Percentiles rank a stretch among this genome's conserved stretches.
phyloP scores from a whole-genome alignment of 2,888 invertebrate genomes.

The Carabus problematicus region DNA sequence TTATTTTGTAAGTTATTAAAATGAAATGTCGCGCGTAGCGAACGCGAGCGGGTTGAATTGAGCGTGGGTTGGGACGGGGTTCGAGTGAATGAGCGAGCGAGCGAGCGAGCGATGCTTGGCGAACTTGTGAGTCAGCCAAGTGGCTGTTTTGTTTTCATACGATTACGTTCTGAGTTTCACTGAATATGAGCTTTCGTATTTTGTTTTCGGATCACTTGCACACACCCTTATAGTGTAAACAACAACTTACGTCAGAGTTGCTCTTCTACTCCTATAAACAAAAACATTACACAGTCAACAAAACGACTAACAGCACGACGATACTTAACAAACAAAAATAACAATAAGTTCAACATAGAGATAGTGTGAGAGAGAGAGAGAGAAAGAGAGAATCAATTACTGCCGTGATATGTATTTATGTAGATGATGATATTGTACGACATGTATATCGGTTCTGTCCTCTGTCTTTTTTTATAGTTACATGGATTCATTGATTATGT shows the following conservation, averaged over 20 bases:
- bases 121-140: neutral
- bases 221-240: slow-evolving; percentile 26
- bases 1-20: neutral
- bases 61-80: too few relatives aligned
- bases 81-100: too few relatives aligned
- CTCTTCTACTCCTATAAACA: slow-evolving; percentile 47
- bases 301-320: too few relatives aligned
- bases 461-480: too few relatives aligned
- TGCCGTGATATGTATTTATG: slow-evolving; percentile 40
- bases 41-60: too few relatives aligned
- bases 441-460: too few relatives aligned
- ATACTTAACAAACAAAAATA: too few relatives aligned
- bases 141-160: slow-evolving; percentile 1
- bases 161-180: neutral
- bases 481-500: too few relatives aligned
- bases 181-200: slow-evolving; percentile 41
- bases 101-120: too few relatives aligned
- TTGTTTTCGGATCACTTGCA: slow-evolving; percentile 27
- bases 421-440: too few relatives aligned
- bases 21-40: neutral
- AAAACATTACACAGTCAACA: slow-evolving; percentile 43
- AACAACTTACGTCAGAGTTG: slow-evolving; percentile 45
- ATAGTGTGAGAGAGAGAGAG: too few relatives aligned
- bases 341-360: too few relatives aligned
- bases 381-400: neutral